Percentiles rank a stretch among this genome's conserved stretches.
phyloP scores from a whole-genome alignment of 2,113 vertebrate genomes.

The Dasypus novemcinctus region DNA sequence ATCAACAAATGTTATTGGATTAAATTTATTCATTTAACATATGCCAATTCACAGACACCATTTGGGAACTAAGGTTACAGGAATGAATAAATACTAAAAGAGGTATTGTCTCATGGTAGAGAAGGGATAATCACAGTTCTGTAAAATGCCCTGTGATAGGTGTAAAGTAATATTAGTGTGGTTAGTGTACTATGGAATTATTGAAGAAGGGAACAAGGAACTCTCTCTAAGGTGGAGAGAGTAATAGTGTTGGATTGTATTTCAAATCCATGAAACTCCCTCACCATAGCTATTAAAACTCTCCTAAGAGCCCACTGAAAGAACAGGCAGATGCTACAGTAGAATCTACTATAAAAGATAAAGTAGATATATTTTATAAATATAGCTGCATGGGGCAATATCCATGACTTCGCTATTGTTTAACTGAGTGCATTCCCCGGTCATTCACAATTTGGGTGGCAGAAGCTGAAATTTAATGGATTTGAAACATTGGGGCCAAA shows the following conservation, averaged over 20 bases:
- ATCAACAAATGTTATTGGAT: background rate
- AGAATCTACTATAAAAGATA: background rate
- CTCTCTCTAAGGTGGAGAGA: background rate
- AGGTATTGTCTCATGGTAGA: background rate
- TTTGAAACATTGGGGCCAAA: background rate
- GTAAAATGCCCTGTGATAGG: background rate
- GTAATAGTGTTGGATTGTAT: background rate
- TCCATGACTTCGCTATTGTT: background rate
- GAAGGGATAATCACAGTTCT: background rate
- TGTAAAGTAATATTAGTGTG: background rate
- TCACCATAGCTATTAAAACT: background rate
- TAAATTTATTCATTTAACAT: background rate
- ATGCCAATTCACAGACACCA: background rate
- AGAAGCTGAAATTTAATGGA: background rate
- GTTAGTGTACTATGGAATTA: background rate
- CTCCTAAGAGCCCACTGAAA: background rate
- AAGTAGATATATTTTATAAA: too few species aligned
- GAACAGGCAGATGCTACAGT: background rate
- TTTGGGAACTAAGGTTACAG: background rate
- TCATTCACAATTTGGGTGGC: background rate
- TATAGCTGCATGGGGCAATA: background rate
- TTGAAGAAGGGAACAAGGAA: background rate
- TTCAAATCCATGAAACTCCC: background rate
- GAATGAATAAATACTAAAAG: background rate
- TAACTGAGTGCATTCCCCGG: background rate